A percentile compares a stretch with the other conserved stretches of the same genome.
Conservation (phyloP, 2,113 vertebrate species). For the Capricornis sumatraensis region DNA sequence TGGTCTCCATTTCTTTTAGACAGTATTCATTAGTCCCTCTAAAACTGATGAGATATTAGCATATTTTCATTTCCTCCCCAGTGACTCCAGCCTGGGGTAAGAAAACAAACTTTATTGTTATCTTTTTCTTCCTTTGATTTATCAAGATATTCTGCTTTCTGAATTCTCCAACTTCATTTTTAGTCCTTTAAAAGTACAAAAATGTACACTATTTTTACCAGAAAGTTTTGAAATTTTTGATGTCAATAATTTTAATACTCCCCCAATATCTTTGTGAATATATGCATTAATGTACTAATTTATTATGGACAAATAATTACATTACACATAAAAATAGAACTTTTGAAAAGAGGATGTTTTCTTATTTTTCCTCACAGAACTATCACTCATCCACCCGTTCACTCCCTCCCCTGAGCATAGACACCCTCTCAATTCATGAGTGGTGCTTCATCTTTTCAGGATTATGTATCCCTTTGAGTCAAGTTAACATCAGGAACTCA, state of each 20-base stretch:
- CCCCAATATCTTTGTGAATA: neutral
- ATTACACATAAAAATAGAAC: neutral
- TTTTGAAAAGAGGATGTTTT: neutral
- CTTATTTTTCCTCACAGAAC: neutral
- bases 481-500: neutral
- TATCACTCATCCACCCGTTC: fast-evolving
- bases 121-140: neutral
- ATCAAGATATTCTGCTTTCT: constrained; percentile 12
- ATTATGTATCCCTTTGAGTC: neutral
- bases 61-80: neutral
- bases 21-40: neutral
- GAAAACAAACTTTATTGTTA: neutral
- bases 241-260: neutral
- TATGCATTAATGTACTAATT: neutral
- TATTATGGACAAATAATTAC: neutral
- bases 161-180: neutral
- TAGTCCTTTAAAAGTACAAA: neutral
- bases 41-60: neutral
- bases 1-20: neutral
- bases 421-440: neutral
- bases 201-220: neutral
- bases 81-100: neutral
- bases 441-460: neutral
- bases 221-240: neutral
- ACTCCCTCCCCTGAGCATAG: fast-evolving